Base-by-base conservation (phyloP, 2,113 vertebrate species). In the Barbus barbus region DNA sequence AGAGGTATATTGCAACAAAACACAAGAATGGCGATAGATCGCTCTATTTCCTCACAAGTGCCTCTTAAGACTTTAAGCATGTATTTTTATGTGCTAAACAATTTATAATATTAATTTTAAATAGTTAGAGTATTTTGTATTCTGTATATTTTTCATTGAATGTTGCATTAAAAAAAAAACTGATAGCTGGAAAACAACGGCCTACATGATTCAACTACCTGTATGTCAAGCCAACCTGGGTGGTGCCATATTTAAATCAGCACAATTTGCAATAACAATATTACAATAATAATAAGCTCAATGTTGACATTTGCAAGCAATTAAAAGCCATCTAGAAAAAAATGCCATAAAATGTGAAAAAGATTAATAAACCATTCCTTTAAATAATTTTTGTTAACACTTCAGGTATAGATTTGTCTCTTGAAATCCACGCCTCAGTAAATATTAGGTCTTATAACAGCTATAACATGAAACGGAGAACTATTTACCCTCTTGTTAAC, bases 401-500 rank as follows among this genome's bases (percentile, higher is more conserved):
- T 2, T 69, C 18, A 36, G 31, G 18, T 69, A 22, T 69, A 69
- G 18, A 36, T 69, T 69, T 69, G 18, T 69, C 18, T 69, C 3
- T 67, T 33, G 16, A 67, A 67, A 67, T 67, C 7, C 28, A 67
- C 2, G 9, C 0, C 7, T 69, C 31, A 11, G 20, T 36, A 69
- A 36, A 36, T 36, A 36, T 67, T 65, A 65, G 26, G 61, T 36
- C 69, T 72, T 44, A 41, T 13, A 13, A 72, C 14, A 44, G 36
- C 36, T 41, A 7, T 72, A 2, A 44, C 1, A 44, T 44, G 20
- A 72, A 53, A 48, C 36, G 14, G 9, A 78, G 75, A 60, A 58
- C 24, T 60, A 28, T 71, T 82, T 38, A 20, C 4, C 41, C 33
- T 41, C 18, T 79, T 74, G 69, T 81, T 77, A 38, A 20, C 24